Conservation (phyloP, 2,797 vertebrate genomes). For the Chelonia mydas region DNA sequence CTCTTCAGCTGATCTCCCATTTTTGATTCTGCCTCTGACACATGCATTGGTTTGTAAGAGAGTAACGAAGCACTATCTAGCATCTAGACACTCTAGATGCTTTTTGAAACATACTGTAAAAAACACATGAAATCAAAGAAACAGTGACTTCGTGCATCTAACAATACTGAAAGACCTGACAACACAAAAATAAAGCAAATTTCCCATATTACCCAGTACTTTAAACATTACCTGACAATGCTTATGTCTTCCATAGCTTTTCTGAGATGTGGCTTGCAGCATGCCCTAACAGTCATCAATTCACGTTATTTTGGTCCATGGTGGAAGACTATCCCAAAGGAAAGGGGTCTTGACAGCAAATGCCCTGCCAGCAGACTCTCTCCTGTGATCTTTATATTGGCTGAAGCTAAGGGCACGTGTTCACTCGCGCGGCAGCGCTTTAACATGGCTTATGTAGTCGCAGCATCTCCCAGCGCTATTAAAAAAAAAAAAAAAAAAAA, state of each 20-base stretch:
- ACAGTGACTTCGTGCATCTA: neutral
- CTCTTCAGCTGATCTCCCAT: neutral
- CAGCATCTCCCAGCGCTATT: too few relatives aligned
- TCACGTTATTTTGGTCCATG: neutral
- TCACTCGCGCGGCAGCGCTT: too few relatives aligned
- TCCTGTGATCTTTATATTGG: neutral
- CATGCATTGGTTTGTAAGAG: neutral
- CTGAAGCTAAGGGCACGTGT: neutral
- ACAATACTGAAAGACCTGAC: neutral
- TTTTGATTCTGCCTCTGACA: conserved; percentile 12
- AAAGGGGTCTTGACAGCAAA: neutral
- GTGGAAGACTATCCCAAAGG: neutral
- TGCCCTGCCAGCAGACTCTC: neutral
- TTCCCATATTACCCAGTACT: neutral
- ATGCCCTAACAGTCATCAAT: neutral
- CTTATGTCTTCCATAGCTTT: too few relatives aligned
- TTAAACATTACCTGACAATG: neutral
- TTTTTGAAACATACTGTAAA: conserved; percentile 10
- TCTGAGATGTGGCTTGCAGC: neutral
- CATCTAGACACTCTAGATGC: neutral
- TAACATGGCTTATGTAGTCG: too few relatives aligned
- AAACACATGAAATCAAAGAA: neutral
- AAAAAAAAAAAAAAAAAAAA: too few relatives aligned
- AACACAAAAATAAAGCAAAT: conserved; percentile 3
- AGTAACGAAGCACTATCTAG: neutral